A percentile compares a stretch with the other conserved stretches of the same genome.
phyloP scores from a whole-genome alignment of 2,797 vertebrate genomes.

The Eurystomus glaucurus region DNA sequence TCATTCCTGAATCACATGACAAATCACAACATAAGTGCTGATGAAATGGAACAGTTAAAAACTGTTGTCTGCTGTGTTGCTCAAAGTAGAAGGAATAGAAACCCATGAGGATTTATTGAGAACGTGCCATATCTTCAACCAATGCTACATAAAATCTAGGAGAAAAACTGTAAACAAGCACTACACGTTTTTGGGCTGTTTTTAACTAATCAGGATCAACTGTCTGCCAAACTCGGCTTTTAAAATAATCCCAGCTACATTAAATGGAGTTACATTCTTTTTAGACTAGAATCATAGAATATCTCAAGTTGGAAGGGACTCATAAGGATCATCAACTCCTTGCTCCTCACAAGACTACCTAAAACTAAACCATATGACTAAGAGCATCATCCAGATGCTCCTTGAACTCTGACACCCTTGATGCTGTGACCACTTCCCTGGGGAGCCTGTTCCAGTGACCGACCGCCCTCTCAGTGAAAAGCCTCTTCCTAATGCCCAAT shows the following conservation, averaged over 20 bases:
- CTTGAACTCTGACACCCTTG: background rate
- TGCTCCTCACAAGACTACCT: background rate
- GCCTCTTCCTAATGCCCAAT: background rate
- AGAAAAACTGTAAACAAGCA: background rate
- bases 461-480: background rate
- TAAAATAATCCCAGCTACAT: slow-evolving; percentile 2
- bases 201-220: background rate
- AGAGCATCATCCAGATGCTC: background rate
- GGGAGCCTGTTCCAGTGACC: background rate
- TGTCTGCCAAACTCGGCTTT: slow-evolving; percentile 1
- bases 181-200: background rate
- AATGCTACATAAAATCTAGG: background rate
- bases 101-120: background rate
- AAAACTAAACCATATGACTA: background rate
- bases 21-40: background rate
- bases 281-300: background rate
- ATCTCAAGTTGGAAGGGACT: background rate
- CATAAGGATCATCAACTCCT: background rate
- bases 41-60: background rate
- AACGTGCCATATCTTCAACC: background rate
- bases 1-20: background rate
- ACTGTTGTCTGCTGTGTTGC: background rate
- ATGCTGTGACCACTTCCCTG: background rate
- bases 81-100: background rate
- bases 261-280: background rate